A percentile compares a stretch with the other conserved stretches of the same genome.
phyloP scores from a whole-genome alignment of 2,797 vertebrate genomes.

The Odontamblyopus rebecca region DNA sequence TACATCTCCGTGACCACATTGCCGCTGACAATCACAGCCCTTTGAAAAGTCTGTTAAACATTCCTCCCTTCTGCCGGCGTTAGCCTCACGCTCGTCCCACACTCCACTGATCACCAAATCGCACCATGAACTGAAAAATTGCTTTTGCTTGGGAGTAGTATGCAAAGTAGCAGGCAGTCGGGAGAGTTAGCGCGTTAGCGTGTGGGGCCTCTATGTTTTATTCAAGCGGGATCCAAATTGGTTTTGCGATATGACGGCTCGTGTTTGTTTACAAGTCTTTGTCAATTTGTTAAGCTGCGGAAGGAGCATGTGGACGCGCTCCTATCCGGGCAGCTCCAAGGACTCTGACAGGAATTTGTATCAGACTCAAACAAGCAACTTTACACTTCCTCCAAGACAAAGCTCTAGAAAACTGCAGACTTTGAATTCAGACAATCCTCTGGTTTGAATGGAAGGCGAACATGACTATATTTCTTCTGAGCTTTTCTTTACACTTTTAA shows the following conservation, averaged over 20 bases:
- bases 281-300: conserved; percentile 68
- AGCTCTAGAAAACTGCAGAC: background rate
- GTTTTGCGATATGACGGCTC: conserved; percentile 53
- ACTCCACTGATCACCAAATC: conserved; percentile 62
- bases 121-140: conserved; percentile 72
- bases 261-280: conserved; percentile 68
- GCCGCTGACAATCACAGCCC: conserved; percentile 52
- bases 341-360: conserved; percentile 41
- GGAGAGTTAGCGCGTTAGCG: conserved; percentile 37
- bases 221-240: conserved; percentile 56
- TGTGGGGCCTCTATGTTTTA: conserved; percentile 59
- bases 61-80: conserved; percentile 57
- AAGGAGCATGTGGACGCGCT: conserved; percentile 54
- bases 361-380: conserved; percentile 30
- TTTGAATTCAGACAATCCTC: background rate
- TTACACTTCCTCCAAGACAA: conserved; percentile 10
- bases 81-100: conserved; percentile 44
- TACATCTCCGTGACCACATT: conserved; percentile 15
- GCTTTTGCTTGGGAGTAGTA: conserved; percentile 59
- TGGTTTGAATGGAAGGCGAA: background rate
- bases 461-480: background rate
- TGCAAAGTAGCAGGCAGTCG: conserved; percentile 23
- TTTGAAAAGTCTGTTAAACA: conserved; percentile 59
- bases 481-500: too few relatives aligned
- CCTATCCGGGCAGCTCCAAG: conserved; percentile 26